These are phyloP conservation scores for Himalopsyche japonica DNA, from an alignment of 2,888 invertebrate genomes.

Conservation along the genomic window DNA sequence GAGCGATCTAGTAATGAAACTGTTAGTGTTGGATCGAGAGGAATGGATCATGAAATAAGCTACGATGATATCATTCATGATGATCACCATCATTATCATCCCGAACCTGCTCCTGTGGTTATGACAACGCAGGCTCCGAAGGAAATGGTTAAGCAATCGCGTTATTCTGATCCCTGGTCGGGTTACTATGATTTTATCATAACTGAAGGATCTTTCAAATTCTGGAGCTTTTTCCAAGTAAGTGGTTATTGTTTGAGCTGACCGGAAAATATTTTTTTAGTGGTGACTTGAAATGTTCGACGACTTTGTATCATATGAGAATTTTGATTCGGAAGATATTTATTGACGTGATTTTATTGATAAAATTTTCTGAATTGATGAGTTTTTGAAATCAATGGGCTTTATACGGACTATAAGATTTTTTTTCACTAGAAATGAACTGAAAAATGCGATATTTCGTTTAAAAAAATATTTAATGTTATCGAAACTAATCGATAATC, in stretches of 20 bases:
- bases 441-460: no score
- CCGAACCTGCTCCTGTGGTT: neutral
- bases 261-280: no score
- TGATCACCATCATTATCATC: constrained; percentile 51
- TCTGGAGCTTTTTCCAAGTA: constrained; percentile 87
- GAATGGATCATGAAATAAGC: constrained; percentile 42
- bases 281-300: no score
- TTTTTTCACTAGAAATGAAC: no score
- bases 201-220: constrained; percentile 86
- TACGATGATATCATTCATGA: constrained; percentile 45
- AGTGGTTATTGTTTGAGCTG: constrained; percentile 12
- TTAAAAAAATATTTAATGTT: no score
- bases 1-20: constrained; percentile 34
- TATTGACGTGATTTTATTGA: no score
- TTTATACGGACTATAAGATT: no score
- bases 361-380: no score
- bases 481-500: no score
- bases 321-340: no score
- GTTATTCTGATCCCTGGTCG: constrained; percentile 73
- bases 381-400: no score
- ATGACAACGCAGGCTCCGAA: constrained; percentile 50
- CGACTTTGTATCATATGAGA: no score
- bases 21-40: constrained; percentile 25
- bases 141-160: constrained; percentile 61
- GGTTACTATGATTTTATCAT: constrained; percentile 86